Conservation (phyloP, 2,888 invertebrate species). For the Cheilosia soror region DNA sequence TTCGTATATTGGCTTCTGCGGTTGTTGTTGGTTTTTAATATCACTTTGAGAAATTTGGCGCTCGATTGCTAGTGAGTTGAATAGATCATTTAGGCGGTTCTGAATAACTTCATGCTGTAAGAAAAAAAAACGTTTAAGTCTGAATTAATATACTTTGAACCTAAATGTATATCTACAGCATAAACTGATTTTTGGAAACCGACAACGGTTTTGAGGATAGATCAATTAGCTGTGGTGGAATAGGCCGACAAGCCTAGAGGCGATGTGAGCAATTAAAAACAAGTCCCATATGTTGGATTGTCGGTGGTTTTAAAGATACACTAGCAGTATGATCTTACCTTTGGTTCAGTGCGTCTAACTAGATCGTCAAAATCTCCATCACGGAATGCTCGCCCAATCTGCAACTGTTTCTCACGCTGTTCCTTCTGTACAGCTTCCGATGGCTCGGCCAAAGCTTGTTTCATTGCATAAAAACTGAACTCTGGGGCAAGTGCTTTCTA, state of each 20-base stretch:
- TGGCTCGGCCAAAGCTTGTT: constrained; percentile 92
- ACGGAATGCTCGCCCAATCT: constrained; percentile 93
- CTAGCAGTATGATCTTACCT: constrained; percentile 77
- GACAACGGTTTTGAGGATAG: too few relatives aligned
- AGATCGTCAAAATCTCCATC: constrained; percentile 87
- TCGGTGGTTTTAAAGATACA: too few relatives aligned
- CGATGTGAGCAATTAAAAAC: too few relatives aligned
- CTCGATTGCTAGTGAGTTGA: constrained; percentile 89
- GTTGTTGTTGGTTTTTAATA: constrained; percentile 80
- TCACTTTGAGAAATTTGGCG: constrained; percentile 83
- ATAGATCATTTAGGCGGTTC: constrained; percentile 95
- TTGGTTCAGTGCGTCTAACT: constrained; percentile 84
- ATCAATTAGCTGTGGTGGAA: too few relatives aligned
- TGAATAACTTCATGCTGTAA: constrained; percentile 93
- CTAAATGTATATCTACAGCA: too few relatives aligned
- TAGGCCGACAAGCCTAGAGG: too few relatives aligned
- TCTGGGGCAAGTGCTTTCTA: constrained; percentile 84
- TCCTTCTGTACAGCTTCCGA: constrained; percentile 89
- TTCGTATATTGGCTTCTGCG: constrained; percentile 89
- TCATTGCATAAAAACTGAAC: constrained; percentile 96
- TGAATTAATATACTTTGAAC: neutral
- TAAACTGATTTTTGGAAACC: too few relatives aligned
- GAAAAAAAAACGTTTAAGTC: neutral
- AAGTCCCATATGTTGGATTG: too few relatives aligned
- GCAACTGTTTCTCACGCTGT: constrained; percentile 88